These are phyloP conservation scores for Peromyscus californicus DNA, from an alignment of 2,113 vertebrate species.

Conservation along the genomic window DNA sequence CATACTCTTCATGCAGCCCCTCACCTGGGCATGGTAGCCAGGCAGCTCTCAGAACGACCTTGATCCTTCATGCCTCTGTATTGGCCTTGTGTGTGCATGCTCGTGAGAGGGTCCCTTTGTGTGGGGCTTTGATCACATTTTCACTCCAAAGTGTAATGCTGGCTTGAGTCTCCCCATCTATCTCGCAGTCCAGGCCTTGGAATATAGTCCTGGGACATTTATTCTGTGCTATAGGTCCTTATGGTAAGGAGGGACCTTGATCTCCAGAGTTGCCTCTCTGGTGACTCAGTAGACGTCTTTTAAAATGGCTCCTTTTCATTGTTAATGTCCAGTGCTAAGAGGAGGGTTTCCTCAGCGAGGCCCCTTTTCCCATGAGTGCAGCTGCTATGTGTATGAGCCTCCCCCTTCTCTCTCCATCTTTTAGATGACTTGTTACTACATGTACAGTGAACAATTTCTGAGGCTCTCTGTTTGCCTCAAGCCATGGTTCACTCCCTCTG, in stretches of 20 bases:
- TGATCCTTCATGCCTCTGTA: neutral
- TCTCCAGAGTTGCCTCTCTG: neutral
- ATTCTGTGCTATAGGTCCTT: neutral
- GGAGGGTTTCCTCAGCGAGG: too few relatives aligned
- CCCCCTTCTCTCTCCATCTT: neutral
- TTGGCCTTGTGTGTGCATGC: too few relatives aligned
- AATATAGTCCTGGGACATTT: neutral
- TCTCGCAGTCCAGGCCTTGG: neutral
- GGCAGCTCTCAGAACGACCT: neutral
- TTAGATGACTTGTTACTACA: neutral
- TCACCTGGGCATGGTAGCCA: neutral
- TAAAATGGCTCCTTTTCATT: neutral
- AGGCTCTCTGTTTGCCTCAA: neutral
- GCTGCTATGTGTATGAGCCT: neutral
- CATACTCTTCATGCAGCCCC: neutral
- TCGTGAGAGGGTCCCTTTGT: neutral
- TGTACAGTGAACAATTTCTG: neutral
- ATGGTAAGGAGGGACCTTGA: neutral
- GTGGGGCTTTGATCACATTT: neutral
- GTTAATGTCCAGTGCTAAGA: too few relatives aligned
- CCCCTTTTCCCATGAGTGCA: too few relatives aligned
- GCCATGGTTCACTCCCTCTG: too few relatives aligned
- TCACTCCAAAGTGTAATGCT: neutral
- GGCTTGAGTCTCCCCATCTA: neutral
- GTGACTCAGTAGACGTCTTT: neutral